Evolutionary conservation across 2,888 invertebrate species (phyloP), one percentile per base, ranked within the genome.

Genomic region (Gordius sp.): DNA sequence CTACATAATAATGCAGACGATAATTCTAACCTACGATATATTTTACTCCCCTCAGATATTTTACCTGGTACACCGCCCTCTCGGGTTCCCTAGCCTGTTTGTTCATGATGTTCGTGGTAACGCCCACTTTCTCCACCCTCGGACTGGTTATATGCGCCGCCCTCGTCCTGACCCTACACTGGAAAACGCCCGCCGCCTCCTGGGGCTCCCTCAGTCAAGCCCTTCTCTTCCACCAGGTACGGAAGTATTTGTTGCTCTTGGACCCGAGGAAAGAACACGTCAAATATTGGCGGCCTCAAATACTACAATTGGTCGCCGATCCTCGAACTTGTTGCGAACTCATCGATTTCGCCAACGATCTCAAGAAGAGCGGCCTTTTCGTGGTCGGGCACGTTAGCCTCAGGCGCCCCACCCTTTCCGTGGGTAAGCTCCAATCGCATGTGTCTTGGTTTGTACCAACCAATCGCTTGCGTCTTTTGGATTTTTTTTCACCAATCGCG

Each of bases 131-230:
- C 69, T 82, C 89, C 16, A 78, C 80, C 2, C 78, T 82, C 60
- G 83, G 85, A 62, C 79, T 91, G 60, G 78, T 86, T 57, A 72
- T 84, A 24, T 81, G 86, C 66, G 73, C 85, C 63, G 72, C 82
- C 60, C 72, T 93, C 57, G 80, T 93, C 59, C 78, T 87, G 61
- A 78, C 81, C 28, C 73, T 97, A 60, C 93, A 97, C 70, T 68
- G 72, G 62, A 67, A 73, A 26, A 83, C 86, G 0, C 83, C 89
- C 0, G 80, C 82, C 28, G 80, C 82, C 18, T 75, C 76, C 62
- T 97, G 97, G 91, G 97, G 97, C 28, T 87, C 86, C 57, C 86
- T 97, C 63, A 86, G 87, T 20, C 97, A 97, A 73, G 91, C 97
- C n/a, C 75, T 97, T 24, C 91, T 97, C 68, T 97, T 97, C 71